Conservation (phyloP, 2,797 vertebrate species). For the Apodemus agrarius region DNA sequence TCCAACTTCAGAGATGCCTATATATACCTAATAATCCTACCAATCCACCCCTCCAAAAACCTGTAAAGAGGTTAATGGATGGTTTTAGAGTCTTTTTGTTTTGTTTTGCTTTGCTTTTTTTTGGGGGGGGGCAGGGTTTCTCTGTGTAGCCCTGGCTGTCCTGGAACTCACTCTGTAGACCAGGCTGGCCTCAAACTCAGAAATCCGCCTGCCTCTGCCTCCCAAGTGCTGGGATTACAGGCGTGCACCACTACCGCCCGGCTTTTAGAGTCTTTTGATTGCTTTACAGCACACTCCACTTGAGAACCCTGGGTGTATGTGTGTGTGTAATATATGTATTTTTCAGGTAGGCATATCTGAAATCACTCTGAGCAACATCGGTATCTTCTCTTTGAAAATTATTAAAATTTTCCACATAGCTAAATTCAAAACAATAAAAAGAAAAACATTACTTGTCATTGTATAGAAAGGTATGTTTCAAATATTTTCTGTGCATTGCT, state of each 20-base stretch:
- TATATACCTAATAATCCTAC: neutral
- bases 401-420: slow-evolving; percentile 25
- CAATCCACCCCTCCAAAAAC: neutral
- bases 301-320: neutral
- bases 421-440: slow-evolving; percentile 50
- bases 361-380: slow-evolving; percentile 24
- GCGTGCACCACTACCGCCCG: too few species aligned
- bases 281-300: neutral
- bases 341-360: neutral
- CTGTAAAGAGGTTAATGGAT: neutral
- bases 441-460: neutral
- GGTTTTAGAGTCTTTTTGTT: neutral
- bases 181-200: too few species aligned
- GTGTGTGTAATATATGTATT: neutral
- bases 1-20: neutral
- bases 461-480: neutral
- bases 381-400: slow-evolving; percentile 16
- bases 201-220: too few species aligned
- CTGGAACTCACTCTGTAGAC: too few species aligned
- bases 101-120: too few species aligned
- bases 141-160: too few species aligned
- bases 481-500: neutral
- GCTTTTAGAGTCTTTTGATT: too few species aligned
- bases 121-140: too few species aligned
- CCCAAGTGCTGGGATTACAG: too few species aligned